phyloP scores from a whole-genome alignment of 1,140 invertebrate species.

The Ceratina australensis region DNA sequence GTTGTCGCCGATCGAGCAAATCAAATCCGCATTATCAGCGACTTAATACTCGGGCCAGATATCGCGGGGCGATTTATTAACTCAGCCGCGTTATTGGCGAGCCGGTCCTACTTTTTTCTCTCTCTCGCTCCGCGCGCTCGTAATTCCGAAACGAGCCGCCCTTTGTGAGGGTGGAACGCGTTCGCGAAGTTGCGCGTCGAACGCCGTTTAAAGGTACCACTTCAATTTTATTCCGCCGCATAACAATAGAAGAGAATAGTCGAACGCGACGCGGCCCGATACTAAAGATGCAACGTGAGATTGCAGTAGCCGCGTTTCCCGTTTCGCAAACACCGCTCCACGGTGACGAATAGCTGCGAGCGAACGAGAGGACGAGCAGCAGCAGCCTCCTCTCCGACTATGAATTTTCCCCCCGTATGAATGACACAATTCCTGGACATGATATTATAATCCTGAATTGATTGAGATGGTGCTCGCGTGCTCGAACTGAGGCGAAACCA shows the following conservation, averaged over 20 bases:
- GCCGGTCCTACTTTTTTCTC: not conserved
- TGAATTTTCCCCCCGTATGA: not conserved
- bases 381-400: too few species aligned
- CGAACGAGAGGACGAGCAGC: not conserved
- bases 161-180: not conserved
- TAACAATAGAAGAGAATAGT: conserved; percentile 20
- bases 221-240: conserved; percentile 20
- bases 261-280: conserved; percentile 42
- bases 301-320: conserved; percentile 8
- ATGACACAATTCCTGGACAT: not conserved
- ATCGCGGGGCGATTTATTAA: conserved; percentile 23
- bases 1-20: conserved; percentile 35
- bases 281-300: conserved; percentile 64
- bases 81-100: not conserved
- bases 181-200: not conserved
- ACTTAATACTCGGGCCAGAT: conserved; percentile 30
- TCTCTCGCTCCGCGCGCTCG: not conserved
- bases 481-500: not conserved
- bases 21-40: conserved; percentile 47
- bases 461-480: not conserved
- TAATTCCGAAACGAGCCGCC: too few species aligned
- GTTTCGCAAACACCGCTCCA: conserved; percentile 6
- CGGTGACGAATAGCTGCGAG: conserved; percentile 4
- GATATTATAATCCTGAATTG: not conserved
- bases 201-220: not conserved